Evolutionary conservation across 2,888 invertebrate genomes (phyloP), one percentile per base, ranked within the genome.

Genomic region (Drosophila rubida): DNA sequence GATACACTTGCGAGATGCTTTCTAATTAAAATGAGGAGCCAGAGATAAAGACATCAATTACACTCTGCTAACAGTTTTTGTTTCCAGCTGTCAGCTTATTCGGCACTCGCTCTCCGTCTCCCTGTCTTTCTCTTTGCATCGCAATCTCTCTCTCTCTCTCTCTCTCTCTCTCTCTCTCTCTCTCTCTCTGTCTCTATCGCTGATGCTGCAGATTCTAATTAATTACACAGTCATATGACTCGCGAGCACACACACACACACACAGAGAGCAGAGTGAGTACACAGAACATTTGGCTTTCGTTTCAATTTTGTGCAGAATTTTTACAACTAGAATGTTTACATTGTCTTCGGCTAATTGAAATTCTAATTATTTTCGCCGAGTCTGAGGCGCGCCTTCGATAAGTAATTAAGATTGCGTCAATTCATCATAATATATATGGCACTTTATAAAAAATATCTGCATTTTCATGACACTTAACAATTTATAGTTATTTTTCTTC

Each of bases 161-260:
- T 39, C 49, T 8, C 39, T 39, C 16, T 39, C 39, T 39, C 8
- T 35, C 19, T 35, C 7, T n/a, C 13, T 45, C 25, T 37, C 9
- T 25, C 30, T 6, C 41, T 13, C 9, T 25, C 57, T 49, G 16
- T 22, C 13, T 19, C 5, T 42, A 4, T 14, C 19, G 81, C 79
- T 69, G 79, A 79, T 69, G 67, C 53, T 63, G 82, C 79, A 69
- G 61, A 73, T 78, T 72, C 69, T 79, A 81, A 80, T 80, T 80
- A 80, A 82, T 82, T 82, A 78, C 50, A 50, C 51, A 62, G 62
- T 59, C 54, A 66, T 66, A 72, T 51, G 67, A 71, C 48, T 49
- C 39, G 37, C 35, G 46, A 42, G 19, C 48, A 48, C 32, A 27
- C 51, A 45, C 16, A 54, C 9, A 11, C 22, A 37, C 11, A 39